Conservation (phyloP, 2,888 invertebrate genomes). For the Dasypogon diadema region DNA sequence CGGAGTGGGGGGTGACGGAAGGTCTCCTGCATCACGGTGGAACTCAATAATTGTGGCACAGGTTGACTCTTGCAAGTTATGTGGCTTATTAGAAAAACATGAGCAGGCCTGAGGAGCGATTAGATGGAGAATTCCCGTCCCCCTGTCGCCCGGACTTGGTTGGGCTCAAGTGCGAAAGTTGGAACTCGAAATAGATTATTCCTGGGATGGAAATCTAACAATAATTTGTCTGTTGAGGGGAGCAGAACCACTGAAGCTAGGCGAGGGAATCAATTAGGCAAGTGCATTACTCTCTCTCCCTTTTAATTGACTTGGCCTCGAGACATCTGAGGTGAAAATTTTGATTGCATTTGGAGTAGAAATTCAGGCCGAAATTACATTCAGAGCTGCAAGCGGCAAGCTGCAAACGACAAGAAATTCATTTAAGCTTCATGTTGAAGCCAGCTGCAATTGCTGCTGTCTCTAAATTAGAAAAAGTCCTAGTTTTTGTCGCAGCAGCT, state of each 20-base stretch:
- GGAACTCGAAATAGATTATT: not conserved
- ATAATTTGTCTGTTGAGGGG: not conserved
- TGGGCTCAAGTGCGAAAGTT: not conserved
- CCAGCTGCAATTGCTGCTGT: too few species aligned
- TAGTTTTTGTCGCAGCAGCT: too few species aligned
- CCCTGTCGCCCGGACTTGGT: too few species aligned
- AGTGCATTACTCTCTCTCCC: conserved; percentile 25
- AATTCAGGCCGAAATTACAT: too few species aligned
- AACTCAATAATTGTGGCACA: conserved; percentile 34
- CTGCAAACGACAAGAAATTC: not conserved
- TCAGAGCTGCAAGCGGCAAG: too few species aligned
- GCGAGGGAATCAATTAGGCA: conserved; percentile 19
- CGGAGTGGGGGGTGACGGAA: too few species aligned
- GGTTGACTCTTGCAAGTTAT: conserved; percentile 27
- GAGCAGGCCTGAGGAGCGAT: too few species aligned
- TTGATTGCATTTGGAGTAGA: not conserved
- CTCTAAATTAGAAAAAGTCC: too few species aligned
- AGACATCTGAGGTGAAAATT: not conserved
- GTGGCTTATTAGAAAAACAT: not conserved
- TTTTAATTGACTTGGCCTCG: conserved; percentile 19
- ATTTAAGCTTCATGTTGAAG: too few species aligned
- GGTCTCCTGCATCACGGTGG: not conserved
- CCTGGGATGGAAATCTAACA: not conserved
- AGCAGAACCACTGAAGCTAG: not conserved
- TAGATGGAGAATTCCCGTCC: too few species aligned